Percentiles rank a stretch among this genome's conserved stretches.
Evolutionary conservation across 2,888 invertebrate species (phyloP).

Genomic region (Synergus gifuensis): DNA sequence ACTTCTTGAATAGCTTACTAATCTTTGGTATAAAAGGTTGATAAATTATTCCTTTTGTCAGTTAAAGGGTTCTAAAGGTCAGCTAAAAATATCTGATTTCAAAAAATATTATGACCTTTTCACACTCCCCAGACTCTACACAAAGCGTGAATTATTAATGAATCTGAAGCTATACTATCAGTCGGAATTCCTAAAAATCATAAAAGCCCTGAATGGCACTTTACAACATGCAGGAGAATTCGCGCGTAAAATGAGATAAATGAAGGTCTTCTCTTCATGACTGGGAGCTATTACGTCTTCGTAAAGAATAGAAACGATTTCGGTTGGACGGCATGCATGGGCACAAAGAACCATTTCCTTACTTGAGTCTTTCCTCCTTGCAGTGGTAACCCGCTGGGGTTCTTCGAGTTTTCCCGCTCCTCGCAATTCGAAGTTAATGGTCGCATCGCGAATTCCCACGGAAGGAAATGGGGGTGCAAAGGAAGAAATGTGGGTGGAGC

Average conservation of each 20-base stretch:
- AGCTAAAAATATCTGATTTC: too few relatives aligned
- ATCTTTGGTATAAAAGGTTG: too few relatives aligned
- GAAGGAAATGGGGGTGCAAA: constrained; percentile 43
- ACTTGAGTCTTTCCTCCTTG: constrained; percentile 16
- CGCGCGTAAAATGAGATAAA: constrained; percentile 39
- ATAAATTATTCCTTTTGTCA: too few relatives aligned
- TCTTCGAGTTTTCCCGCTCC: constrained; percentile 26
- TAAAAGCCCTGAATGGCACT: constrained; percentile 14
- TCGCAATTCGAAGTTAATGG: constrained; percentile 57
- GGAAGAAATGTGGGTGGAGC: constrained; percentile 21
- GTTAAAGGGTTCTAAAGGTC: too few relatives aligned
- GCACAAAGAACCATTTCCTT: constrained; percentile 38
- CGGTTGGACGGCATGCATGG: constrained; percentile 35
- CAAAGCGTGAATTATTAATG: neutral
- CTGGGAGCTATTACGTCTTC: constrained; percentile 38
- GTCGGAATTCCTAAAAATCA: constrained; percentile 15
- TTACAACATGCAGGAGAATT: constrained; percentile 24
- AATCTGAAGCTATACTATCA: neutral
- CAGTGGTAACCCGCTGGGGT: constrained; percentile 14
- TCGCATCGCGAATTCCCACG: constrained; percentile 54
- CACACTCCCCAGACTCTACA: neutral
- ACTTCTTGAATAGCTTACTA: neutral
- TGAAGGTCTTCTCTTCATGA: constrained; percentile 40
- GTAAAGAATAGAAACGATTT: constrained; percentile 38
- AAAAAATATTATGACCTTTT: neutral